Base-by-base conservation (phyloP, 2,797 vertebrate species). In the Falco columbarius region DNA sequence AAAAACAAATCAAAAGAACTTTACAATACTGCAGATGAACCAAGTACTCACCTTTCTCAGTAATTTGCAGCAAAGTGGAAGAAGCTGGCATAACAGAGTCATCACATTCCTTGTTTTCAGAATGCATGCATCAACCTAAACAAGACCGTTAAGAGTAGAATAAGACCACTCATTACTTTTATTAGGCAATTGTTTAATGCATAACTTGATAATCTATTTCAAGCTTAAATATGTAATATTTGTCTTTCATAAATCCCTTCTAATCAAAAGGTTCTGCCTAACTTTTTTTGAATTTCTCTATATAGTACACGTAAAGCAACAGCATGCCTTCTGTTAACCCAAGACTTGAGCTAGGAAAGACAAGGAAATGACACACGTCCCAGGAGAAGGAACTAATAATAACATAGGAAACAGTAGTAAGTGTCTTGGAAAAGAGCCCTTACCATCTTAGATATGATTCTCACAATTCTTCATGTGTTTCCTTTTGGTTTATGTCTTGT, bases 41-140 rank as follows among this genome's bases (percentile, higher is more conserved):
- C 70, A 85, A 36, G 8, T 51, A 67, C 95, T 98, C 68, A 98
- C 99, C 99, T 99, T 99, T 97, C 98, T 98, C 95, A 98, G 96
- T 92, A 99, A 97, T 95, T 98, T 99, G 97, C 98, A 99, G 97
- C 99, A 99, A 86, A 99, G 95, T 1, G 99, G 98, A 74, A 99
- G 98, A 73, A 99, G 98, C 1, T 98, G 98, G 36, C 98, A 96
- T 79, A 99, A 95, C 17, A 98, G 96, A 47, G 98, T 98, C 98
- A 99, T 97, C 88, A 99, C 93, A 14, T 97, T 98, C 97, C 98
- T 99, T 80, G 99, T 98, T 96, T 98, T 99, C 93, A 99, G 98
- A 97, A 99, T 99, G 93, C 98, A 99, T 3, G 98, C 98, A 70
- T 99, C 99, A 97, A 99, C 99, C 99, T 99, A 77, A 47, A 82